Evolutionary conservation across 2,797 vertebrate genomes (phyloP), one percentile per base, ranked within the genome.

Genomic region (Gymnoscopelus microlampas): DNA sequence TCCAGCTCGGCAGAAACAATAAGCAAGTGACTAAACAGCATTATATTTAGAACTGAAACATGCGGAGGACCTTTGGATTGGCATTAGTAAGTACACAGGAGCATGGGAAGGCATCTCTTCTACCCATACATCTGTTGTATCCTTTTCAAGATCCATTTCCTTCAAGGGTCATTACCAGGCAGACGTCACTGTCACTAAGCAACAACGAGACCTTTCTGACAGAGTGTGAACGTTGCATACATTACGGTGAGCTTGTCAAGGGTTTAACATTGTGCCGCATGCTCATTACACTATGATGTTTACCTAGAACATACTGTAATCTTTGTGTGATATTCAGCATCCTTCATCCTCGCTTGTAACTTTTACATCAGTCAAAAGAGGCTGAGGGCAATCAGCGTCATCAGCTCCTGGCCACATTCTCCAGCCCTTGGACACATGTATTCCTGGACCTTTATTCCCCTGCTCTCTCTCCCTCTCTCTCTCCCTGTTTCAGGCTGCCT

Each of bases 161-260:
- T 82, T 86, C 70, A 75, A 81, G 79, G 80, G 66, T 83, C 80
- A 85, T 78, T 77, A 77, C 60, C 24, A 51, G 35, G 51, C 64
- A 23, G 32, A 85, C 60, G 1, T 79, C 58, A 76, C 74, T 48
- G 89, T 93, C 88, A 84, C 92, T 87, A 92, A 76, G 93, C 91
- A 92, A 94, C 89, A 1, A 68, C 4, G 54, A 74, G 71, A 79
- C 76, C 79, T 84, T 82, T 84, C 68, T 79, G 62, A 64, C 65
- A 54, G 51, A 39, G 24, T 54, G 63, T 74, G 65, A 53, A 60
- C 53, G 74, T 51, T 61, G 73, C 66, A 78, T 70, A 76, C 35
- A 80, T 78, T 76, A 76, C 74, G 62, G 48, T 23, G 57, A 70
- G 60, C 65, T 68, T 67, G 71, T 76, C 44, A 74, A 78, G 29